phyloP scores from a whole-genome alignment of 2,888 invertebrate species.

The Agrochola circellaris region DNA sequence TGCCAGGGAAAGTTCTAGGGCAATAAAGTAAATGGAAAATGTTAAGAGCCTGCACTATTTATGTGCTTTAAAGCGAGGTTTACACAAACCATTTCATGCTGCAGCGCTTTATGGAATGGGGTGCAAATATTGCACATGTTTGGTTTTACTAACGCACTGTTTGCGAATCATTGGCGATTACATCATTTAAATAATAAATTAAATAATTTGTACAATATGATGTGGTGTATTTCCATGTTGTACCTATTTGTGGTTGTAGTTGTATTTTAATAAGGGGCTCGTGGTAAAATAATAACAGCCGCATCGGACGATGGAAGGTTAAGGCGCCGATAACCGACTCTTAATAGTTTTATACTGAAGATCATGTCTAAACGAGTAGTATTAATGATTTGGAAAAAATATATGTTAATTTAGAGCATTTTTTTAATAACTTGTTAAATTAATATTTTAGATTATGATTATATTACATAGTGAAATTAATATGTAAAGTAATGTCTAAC shows the following conservation, averaged over 20 bases:
- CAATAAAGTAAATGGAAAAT: constrained; percentile 54
- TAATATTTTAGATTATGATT: no score
- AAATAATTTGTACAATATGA: neutral
- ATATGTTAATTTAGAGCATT: no score
- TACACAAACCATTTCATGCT: constrained; percentile 30
- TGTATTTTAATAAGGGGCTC: neutral
- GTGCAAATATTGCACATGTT: constrained; percentile 19
- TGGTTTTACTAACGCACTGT: neutral
- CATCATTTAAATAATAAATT: neutral
- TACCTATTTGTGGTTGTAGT: no score
- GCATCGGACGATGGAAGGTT: no score
- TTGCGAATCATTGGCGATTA: neutral
- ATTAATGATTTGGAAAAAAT: no score
- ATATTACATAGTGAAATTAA: no score
- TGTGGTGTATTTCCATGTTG: neutral
- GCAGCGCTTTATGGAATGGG: constrained; percentile 6
- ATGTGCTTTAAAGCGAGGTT: constrained; percentile 38
- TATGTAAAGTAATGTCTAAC: no score
- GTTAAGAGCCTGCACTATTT: constrained; percentile 48
- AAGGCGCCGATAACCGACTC: no score
- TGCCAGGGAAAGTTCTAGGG: constrained; percentile 34
- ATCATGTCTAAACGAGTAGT: no score
- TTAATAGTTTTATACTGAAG: no score
- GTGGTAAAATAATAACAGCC: neutral
- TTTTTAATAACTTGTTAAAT: no score